Conservation (phyloP, 2,888 invertebrate species). For the Euclidia mi region DNA sequence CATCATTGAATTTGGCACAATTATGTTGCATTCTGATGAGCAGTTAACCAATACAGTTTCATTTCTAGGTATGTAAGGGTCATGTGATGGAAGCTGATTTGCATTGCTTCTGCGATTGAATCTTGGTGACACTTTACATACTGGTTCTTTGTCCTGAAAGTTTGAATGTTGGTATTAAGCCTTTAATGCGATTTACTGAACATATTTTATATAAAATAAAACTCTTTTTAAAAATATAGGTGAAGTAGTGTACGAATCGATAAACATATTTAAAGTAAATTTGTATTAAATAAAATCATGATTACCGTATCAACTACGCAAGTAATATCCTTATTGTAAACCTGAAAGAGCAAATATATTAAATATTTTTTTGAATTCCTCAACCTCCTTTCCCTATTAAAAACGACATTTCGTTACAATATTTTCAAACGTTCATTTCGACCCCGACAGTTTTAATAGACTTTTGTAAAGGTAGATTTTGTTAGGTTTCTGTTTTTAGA, state of each 20-base stretch:
- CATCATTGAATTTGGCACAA: constrained; percentile 69
- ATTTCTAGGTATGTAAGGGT: constrained; percentile 79
- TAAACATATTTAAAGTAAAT: too few species aligned
- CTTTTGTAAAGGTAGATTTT: too few species aligned
- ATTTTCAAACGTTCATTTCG: too few species aligned
- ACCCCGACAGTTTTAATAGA: too few species aligned
- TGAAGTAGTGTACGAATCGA: too few species aligned
- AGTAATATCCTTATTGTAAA: constrained; percentile 76
- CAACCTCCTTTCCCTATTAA: too few species aligned
- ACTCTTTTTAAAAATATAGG: too few species aligned
- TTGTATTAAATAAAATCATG: constrained; percentile 3
- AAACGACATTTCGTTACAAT: too few species aligned
- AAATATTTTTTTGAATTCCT: background rate
- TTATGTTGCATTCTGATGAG: constrained; percentile 65
- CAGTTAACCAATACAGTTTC: constrained; percentile 73
- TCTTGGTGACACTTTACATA: constrained; percentile 63
- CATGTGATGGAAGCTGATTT: constrained; percentile 70
- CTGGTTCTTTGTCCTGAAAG: constrained; percentile 71
- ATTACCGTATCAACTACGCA: constrained; percentile 78
- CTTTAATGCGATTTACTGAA: too few species aligned
- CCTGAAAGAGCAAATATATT: constrained; percentile 65
- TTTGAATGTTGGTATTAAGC: constrained; percentile 8
- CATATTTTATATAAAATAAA: too few species aligned
- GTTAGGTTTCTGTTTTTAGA: too few species aligned
- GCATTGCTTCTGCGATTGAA: constrained; percentile 55